Conservation (phyloP, 2,113 vertebrate species). For the Struthio camelus region DNA sequence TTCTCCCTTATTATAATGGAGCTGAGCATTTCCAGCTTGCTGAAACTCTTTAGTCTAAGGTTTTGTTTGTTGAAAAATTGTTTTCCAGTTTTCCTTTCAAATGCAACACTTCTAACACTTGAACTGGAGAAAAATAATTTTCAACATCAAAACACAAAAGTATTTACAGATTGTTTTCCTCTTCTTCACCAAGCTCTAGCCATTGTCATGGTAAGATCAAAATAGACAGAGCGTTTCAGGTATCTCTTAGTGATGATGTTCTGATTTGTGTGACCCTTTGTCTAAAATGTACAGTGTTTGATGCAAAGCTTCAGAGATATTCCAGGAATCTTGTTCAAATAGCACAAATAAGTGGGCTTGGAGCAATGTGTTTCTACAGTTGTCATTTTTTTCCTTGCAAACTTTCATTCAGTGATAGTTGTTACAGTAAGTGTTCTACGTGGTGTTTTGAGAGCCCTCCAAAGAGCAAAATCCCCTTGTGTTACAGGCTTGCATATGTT, state of each 20-base stretch:
- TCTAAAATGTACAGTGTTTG: not conserved
- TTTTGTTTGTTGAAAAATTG: not conserved
- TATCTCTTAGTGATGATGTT: not conserved
- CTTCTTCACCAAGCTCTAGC: not conserved
- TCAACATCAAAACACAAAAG: not conserved
- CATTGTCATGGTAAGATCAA: not conserved
- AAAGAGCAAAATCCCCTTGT: not conserved
- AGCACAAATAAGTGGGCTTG: not conserved
- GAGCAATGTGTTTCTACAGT: not conserved
- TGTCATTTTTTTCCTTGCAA: conserved; percentile 29
- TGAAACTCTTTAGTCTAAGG: not conserved
- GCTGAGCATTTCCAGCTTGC: not conserved
- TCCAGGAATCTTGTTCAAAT: not conserved
- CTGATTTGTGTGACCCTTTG: not conserved
- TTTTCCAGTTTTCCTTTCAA: not conserved
- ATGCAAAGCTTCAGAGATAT: not conserved
- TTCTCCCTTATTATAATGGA: not conserved
- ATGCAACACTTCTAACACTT: not conserved
- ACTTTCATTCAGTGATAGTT: not conserved
- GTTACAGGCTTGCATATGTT: not conserved
- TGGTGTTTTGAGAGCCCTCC: not conserved
- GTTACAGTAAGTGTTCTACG: not conserved
- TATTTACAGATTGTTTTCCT: not conserved
- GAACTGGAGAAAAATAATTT: not conserved
- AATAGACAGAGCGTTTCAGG: not conserved